Conservation (phyloP, 2,888 invertebrate genomes). For the Cancer borealis region DNA sequence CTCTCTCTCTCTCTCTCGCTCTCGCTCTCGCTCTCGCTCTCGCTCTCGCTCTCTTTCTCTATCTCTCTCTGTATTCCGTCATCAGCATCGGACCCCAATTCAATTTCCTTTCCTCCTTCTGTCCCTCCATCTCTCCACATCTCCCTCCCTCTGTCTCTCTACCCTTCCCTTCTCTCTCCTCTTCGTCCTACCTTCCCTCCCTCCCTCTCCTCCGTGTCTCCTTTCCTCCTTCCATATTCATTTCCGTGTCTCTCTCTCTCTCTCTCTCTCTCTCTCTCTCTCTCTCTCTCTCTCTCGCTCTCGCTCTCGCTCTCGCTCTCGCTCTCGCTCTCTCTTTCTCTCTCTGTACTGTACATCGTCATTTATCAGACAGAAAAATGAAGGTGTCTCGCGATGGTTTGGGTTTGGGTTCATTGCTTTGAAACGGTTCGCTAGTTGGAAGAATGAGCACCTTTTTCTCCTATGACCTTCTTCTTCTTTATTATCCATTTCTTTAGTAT, state of each 20-base stretch:
- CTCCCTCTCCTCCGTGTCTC: neutral
- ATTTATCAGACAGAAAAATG: too few relatives aligned
- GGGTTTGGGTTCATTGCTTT: too few relatives aligned
- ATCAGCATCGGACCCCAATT: conserved; percentile 20
- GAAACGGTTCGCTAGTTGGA: too few relatives aligned
- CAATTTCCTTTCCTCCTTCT: conserved; percentile 12
- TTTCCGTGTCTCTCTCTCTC: neutral
- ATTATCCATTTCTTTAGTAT: too few relatives aligned
- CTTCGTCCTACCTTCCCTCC: neutral
- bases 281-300: neutral
- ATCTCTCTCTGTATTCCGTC: neutral
- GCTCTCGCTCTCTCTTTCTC: neutral
- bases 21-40: conserved; percentile 1
- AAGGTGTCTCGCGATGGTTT: too few relatives aligned
- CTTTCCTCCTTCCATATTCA: conserved; percentile 8
- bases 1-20: conserved; percentile 16
- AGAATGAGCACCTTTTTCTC: too few relatives aligned
- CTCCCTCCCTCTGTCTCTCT: neutral
- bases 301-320: neutral
- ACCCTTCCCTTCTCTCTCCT: neutral
- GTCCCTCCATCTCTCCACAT: neutral
- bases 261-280: neutral
- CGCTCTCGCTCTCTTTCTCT: neutral
- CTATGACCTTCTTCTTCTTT: too few relatives aligned
- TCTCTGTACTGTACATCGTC: too few relatives aligned